A percentile compares a stretch with the other conserved stretches of the same genome.
phyloP scores from a whole-genome alignment of 2,797 vertebrate genomes.

The Fistularia commersonii region DNA sequence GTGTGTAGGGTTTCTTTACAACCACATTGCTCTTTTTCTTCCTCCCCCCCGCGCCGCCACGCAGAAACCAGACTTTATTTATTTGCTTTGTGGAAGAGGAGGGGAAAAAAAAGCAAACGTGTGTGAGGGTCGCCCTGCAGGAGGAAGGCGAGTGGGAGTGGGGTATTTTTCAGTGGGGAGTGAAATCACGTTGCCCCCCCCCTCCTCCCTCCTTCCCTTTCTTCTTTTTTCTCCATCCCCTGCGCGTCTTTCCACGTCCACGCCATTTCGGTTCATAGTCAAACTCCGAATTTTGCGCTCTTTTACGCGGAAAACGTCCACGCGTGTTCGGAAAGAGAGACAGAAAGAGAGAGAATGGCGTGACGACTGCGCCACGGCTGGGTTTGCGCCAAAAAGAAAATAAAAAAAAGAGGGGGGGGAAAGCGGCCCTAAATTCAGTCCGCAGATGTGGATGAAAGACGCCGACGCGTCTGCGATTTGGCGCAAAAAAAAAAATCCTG shows the following conservation, averaged over 20 bases:
- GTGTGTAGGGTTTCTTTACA: too few species aligned
- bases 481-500: constrained; percentile 1
- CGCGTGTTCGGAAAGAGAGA: constrained; percentile 41
- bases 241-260: constrained; percentile 46
- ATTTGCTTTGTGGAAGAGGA: neutral
- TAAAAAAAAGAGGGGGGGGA: too few species aligned
- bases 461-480: too few species aligned
- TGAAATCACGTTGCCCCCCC: constrained; percentile 24
- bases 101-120: neutral
- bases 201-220: too few species aligned
- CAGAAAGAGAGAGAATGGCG: constrained; percentile 38
- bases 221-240: too few species aligned
- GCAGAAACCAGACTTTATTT: neutral
- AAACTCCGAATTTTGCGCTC: constrained; percentile 29
- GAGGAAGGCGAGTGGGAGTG: constrained; percentile 11
- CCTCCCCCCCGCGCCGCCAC: too few species aligned
- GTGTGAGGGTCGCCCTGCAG: constrained; percentile 11
- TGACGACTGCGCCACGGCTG: constrained; percentile 42
- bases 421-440: constrained; percentile 44
- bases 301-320: constrained; percentile 46
- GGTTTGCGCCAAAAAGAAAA: constrained; percentile 46
- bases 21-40: too few species aligned
- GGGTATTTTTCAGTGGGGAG: constrained; percentile 6
- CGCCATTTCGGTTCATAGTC: constrained; percentile 20
- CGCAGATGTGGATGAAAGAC: constrained; percentile 55